phyloP scores from a whole-genome alignment of 2,113 vertebrate genomes.

The Cyanistes caeruleus region DNA sequence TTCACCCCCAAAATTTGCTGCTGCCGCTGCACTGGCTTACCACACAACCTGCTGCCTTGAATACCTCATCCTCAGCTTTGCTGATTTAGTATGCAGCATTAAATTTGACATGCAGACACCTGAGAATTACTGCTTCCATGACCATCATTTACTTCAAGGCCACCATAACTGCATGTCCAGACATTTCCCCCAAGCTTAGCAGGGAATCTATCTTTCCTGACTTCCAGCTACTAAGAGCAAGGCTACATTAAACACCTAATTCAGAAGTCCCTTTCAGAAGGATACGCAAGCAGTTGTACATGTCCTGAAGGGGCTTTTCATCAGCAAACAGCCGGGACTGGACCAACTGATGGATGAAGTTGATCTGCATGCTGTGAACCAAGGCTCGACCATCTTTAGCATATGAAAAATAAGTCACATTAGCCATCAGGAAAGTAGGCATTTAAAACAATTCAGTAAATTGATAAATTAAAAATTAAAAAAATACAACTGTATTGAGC shows the following conservation, averaged over 20 bases:
- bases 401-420: slow-evolving; percentile 21
- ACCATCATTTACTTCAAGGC: not conserved
- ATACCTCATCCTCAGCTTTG: not conserved
- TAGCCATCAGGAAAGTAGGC: not conserved
- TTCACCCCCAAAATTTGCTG: not conserved
- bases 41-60: not conserved
- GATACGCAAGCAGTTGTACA: slow-evolving; percentile 99
- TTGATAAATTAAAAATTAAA: not conserved
- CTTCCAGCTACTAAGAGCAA: not conserved
- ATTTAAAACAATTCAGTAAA: not conserved
- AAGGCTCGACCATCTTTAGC: slow-evolving; percentile 89
- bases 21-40: not conserved
- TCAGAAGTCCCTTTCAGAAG: slow-evolving; percentile 67
- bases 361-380: slow-evolving; percentile 97
- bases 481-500: fast-evolving
- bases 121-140: not conserved
- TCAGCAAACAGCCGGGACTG: slow-evolving; percentile 96
- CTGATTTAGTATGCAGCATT: not conserved
- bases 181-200: not conserved
- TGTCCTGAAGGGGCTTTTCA: slow-evolving; percentile 98
- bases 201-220: not conserved
- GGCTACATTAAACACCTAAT: not conserved
- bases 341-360: slow-evolving; percentile 96
- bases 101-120: not conserved
- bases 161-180: not conserved